Base-by-base conservation (phyloP, 1,140 invertebrate genomes). In the Kradibia gibbosae region DNA sequence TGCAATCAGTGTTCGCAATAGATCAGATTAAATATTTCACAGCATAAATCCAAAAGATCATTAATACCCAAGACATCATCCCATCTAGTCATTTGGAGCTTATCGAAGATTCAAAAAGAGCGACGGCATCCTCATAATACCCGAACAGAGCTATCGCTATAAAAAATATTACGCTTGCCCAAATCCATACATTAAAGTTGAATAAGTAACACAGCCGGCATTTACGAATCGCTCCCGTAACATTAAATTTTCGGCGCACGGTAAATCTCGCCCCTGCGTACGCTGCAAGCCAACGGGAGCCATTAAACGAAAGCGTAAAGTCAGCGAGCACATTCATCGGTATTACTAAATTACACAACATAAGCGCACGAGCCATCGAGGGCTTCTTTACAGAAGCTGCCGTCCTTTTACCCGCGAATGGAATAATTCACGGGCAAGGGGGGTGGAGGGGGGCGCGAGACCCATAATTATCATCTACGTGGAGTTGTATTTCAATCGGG, bases 401-500 rank as follows among this genome's bases (percentile, higher is more conserved):
- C 60, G 13, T 65, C 28, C 60, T 4, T 28, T 34, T 3, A 1
- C 36, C 20, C n/a, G 31, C 34, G 22, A 31, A 65, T 50, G 48
- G 53, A 70, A 78, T 78, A 70, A 78, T 67, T 78, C 39, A 77
- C 75, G 31, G 13, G 73, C 39, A 50, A 48, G 74, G 60, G 31
- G 25, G n/a, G 31, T 2, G 1, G 20, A 13, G n/a, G 11, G 7
- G 42, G 11, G 25, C 11, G 15, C 48, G 7, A 42, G 20, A 28
- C 53, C 62, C 45, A 31, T 53, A 78, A 78, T 78, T 78, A 78
- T 78, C 76, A 20, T 53, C 48, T 70, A 60, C 72, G 45, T 45
- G 62, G 36, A 25, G 48, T 71, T 79, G 67, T 79, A 79, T 79
- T 79, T 79, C 77, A 72, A 79, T 72, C 77, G 36, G n/a, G 5